phyloP scores from a whole-genome alignment of 2,113 vertebrate species.

The Cyphomyrus discorhynchus region DNA sequence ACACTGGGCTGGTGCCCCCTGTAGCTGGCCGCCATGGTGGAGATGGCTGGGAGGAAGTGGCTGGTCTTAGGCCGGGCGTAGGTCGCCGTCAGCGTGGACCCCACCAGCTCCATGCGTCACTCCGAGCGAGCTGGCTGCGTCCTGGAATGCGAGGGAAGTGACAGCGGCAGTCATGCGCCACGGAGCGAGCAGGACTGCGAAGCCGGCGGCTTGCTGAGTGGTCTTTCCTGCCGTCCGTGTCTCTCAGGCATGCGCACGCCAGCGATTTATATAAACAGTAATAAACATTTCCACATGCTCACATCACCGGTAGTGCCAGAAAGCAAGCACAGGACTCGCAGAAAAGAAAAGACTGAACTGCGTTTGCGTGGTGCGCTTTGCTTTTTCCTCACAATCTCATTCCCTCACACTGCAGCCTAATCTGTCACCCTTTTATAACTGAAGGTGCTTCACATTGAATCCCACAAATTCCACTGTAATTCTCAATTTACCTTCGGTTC shows the following conservation, averaged over 20 bases:
- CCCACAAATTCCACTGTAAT: background rate
- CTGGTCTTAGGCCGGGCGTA: conserved; percentile 64
- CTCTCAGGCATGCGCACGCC: background rate
- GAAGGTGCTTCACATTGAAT: background rate
- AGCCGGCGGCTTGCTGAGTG: background rate
- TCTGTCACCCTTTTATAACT: background rate
- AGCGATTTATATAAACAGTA: background rate
- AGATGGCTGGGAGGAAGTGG: conserved; percentile 76
- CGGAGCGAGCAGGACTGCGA: background rate
- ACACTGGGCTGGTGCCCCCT: conserved; percentile 58
- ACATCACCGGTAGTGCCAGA: background rate
- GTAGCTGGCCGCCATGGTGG: conserved; percentile 70
- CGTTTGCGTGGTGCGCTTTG: no score
- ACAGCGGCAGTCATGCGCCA: background rate
- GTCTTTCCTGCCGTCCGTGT: background rate
- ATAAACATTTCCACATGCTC: conserved; percentile 3
- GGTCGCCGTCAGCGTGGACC: conserved; percentile 65
- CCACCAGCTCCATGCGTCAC: conserved; percentile 67
- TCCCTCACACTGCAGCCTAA: background rate
- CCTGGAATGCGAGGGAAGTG: conserved; percentile 29
- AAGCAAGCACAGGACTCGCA: background rate
- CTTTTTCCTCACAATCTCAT: background rate
- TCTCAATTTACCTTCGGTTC: background rate
- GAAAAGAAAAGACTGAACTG: background rate
- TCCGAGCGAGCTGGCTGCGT: conserved; percentile 8